Evolutionary conservation across 2,113 vertebrate species (phyloP).

Genomic region (Chloropsis cyanopogon): DNA sequence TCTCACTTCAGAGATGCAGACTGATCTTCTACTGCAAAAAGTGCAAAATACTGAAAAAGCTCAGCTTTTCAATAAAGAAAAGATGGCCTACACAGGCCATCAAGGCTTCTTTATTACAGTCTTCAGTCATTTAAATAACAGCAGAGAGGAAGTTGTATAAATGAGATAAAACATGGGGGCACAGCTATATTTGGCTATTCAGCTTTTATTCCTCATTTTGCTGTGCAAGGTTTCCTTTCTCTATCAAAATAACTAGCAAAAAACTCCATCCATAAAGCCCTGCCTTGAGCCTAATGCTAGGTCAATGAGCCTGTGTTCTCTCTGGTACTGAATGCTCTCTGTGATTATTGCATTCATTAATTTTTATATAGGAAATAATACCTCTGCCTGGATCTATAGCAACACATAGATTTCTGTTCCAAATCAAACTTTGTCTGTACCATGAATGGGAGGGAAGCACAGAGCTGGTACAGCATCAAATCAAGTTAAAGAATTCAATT

Average conservation of each 20-base stretch:
- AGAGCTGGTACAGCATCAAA: not conserved
- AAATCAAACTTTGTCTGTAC: not conserved
- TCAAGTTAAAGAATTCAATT: not conserved
- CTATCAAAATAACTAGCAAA: not conserved
- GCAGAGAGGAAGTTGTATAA: not conserved
- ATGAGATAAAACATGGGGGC: not conserved
- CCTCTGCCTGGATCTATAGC: not conserved
- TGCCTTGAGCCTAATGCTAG: not conserved
- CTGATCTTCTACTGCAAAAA: not conserved
- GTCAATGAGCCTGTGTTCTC: not conserved
- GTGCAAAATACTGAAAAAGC: not conserved
- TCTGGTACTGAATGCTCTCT: not conserved
- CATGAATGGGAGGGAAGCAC: not conserved
- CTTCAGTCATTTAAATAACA: not conserved
- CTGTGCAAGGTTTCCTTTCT: not conserved
- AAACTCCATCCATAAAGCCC: not conserved
- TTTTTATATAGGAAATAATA: slow-evolving; percentile 1
- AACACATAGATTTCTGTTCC: not conserved
- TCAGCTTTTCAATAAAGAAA: not conserved
- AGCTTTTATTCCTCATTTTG: not conserved
- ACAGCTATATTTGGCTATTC: not conserved
- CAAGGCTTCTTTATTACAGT: not conserved
- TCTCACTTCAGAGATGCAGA: not conserved
- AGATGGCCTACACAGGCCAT: not conserved
- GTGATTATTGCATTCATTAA: slow-evolving; percentile 26